Conservation (phyloP, 2,888 invertebrate species). For the Kuschelorhynchus macadamiae region DNA sequence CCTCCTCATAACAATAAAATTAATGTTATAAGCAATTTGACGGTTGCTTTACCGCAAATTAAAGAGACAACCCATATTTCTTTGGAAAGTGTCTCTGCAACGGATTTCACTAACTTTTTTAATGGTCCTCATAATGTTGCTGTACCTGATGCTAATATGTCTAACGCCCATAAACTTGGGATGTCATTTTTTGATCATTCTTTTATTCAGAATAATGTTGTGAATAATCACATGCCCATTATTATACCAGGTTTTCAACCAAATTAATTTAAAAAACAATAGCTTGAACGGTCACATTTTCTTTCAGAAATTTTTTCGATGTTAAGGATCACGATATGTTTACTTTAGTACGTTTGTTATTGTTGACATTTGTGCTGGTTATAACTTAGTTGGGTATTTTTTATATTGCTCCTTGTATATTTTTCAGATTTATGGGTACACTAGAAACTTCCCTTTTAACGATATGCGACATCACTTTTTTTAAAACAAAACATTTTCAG, state of each 20-base stretch:
- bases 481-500: too few relatives aligned
- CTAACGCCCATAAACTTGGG: constrained; percentile 67
- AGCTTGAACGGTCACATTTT: too few relatives aligned
- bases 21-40: constrained; percentile 37
- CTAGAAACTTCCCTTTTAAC: too few relatives aligned
- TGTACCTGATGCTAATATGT: constrained; percentile 66
- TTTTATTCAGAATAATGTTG: constrained; percentile 65
- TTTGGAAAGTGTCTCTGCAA: constrained; percentile 58
- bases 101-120: constrained; percentile 61
- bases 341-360: too few relatives aligned
- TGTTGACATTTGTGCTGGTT: too few relatives aligned
- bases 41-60: constrained; percentile 41
- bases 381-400: too few relatives aligned
- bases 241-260: constrained; percentile 69
- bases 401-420: too few relatives aligned
- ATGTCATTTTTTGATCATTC: constrained; percentile 68
- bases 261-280: constrained; percentile 56
- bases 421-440: too few relatives aligned
- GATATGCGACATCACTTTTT: too few relatives aligned
- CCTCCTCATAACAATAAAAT: constrained; percentile 29
- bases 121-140: constrained; percentile 60
- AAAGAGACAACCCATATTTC: constrained; percentile 62
- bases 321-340: too few relatives aligned
- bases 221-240: constrained; percentile 68
- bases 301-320: too few relatives aligned